These are phyloP conservation scores for Neosilurus mollespiculum DNA, from an alignment of 2,797 vertebrate species.

Conservation along the genomic window DNA sequence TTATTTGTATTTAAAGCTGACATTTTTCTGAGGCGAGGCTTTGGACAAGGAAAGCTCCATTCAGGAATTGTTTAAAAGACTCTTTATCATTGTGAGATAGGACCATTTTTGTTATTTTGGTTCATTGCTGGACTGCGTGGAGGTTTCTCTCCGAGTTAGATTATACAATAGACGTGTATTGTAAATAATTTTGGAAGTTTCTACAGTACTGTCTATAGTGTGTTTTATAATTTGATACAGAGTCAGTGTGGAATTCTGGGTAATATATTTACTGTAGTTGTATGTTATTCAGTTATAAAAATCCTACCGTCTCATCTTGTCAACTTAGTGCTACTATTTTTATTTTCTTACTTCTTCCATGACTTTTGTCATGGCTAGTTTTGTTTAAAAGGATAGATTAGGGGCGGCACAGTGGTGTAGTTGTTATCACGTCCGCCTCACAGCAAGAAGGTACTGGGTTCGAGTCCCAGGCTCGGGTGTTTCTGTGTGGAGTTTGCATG, in stretches of 20 bases:
- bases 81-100: too few relatives aligned
- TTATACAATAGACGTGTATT: neutral
- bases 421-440: too few relatives aligned
- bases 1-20: neutral
- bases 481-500: too few relatives aligned
- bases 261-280: neutral
- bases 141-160: neutral
- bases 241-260: neutral
- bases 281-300: neutral
- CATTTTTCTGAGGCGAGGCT: neutral
- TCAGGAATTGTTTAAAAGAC: too few relatives aligned
- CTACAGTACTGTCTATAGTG: neutral
- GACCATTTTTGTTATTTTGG: too few relatives aligned
- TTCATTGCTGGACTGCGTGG: too few relatives aligned
- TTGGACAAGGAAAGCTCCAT: too few relatives aligned
- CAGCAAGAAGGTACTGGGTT: too few relatives aligned
- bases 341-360: neutral
- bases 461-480: too few relatives aligned
- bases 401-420: too few relatives aligned
- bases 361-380: neutral
- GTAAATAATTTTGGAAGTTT: neutral
- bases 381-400: neutral
- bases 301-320: neutral
- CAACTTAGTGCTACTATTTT: neutral
- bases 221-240: neutral